These are phyloP conservation scores for Holacanthus passer DNA, from an alignment of 2,113 vertebrate genomes.

Conservation along the genomic window DNA sequence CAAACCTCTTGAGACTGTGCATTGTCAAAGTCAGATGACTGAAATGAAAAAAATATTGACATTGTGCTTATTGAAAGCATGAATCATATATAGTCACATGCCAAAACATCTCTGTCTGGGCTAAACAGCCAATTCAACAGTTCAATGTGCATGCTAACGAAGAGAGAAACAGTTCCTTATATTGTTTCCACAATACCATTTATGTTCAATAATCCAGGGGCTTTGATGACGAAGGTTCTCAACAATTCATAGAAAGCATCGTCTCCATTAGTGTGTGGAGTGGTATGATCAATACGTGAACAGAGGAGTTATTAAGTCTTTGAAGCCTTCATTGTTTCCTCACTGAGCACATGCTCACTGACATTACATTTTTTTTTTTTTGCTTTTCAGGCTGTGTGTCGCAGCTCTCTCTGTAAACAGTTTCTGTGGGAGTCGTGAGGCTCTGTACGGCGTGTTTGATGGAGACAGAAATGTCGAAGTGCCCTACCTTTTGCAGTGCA, in stretches of 20 bases:
- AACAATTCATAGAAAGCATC: constrained; percentile 4
- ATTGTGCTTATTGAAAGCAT: constrained; percentile 16
- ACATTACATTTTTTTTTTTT: not conserved
- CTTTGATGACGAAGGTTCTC: not conserved
- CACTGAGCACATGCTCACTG: not conserved
- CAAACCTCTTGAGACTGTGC: constrained; percentile 21
- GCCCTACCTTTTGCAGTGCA: constrained; percentile 96
- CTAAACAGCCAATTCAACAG: constrained; percentile 12
- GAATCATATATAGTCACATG: constrained; percentile 7
- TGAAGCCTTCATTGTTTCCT: constrained; percentile 27
- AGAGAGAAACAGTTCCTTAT: not conserved
- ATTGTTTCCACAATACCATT: not conserved
- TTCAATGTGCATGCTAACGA: not conserved
- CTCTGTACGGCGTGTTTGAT: constrained; percentile 97
- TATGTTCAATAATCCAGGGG: too few species aligned
- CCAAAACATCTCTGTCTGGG: not conserved
- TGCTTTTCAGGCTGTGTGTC: constrained; percentile 90
- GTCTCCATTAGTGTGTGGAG: constrained; percentile 27
- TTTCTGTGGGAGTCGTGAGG: constrained; percentile 95
- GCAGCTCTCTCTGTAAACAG: constrained; percentile 95
- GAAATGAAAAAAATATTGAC: constrained; percentile 31
- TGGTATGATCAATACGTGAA: constrained; percentile 12
- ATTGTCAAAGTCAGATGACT: constrained; percentile 37
- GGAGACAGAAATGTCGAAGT: constrained; percentile 97
- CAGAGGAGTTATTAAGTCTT: constrained; percentile 6